Evolutionary conservation across 2,888 invertebrate species (phyloP).

Genomic region (Cryptocephalus primarius): DNA sequence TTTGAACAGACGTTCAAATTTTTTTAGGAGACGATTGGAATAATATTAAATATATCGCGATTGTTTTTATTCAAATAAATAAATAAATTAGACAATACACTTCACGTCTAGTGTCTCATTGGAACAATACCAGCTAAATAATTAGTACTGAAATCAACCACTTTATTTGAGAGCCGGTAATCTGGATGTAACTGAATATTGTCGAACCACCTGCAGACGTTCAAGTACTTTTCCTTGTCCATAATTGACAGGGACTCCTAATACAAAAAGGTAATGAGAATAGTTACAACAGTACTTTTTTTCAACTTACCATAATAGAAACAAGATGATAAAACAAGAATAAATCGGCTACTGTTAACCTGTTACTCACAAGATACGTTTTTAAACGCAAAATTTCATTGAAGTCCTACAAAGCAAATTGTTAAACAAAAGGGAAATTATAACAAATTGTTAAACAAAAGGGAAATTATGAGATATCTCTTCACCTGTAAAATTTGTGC

Average conservation of each 20-base stretch:
- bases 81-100: too few relatives aligned
- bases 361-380: conserved; percentile 48
- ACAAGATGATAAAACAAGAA: conserved; percentile 47
- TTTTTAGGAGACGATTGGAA: too few relatives aligned
- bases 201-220: conserved; percentile 68
- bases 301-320: conserved; percentile 44
- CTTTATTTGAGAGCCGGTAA: conserved; percentile 43
- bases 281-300: conserved; percentile 2
- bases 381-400: conserved; percentile 41
- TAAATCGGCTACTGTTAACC: conserved; percentile 55
- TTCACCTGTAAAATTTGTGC: conserved; percentile 24
- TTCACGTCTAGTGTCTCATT: conserved; percentile 3
- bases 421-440: not conserved
- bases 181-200: conserved; percentile 60
- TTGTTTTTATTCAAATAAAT: too few relatives aligned
- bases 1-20: too few relatives aligned
- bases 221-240: conserved; percentile 57
- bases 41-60: too few relatives aligned
- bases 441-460: not conserved
- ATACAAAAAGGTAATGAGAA: conserved; percentile 27
- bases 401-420: conserved; percentile 39
- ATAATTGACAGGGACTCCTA: conserved; percentile 51
- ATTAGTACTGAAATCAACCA: conserved; percentile 39
- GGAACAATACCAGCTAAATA: conserved; percentile 27
- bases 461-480: not conserved